phyloP scores from a whole-genome alignment of 2,113 vertebrate genomes.

The Triplophysa dalaica region DNA sequence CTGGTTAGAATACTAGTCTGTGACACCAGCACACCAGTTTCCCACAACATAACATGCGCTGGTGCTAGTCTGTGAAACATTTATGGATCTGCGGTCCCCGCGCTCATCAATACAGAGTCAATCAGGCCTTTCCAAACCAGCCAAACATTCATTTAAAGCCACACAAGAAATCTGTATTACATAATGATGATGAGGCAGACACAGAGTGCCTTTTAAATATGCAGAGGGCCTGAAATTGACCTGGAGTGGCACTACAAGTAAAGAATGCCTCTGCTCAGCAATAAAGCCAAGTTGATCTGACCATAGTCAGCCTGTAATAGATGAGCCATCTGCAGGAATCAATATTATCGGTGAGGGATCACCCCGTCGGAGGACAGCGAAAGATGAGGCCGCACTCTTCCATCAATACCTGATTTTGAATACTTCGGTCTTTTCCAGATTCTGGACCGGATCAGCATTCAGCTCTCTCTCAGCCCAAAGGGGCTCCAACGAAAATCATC shows the following conservation, averaged over 20 bases:
- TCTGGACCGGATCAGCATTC: conserved; percentile 51
- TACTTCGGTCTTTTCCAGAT: conserved; percentile 25
- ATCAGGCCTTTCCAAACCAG: conserved; percentile 27
- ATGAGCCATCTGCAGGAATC: conserved; percentile 67
- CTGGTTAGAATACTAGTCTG: neutral
- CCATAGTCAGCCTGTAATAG: conserved; percentile 71
- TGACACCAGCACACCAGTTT: neutral
- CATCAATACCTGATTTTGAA: conserved; percentile 55
- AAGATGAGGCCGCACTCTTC: conserved; percentile 55
- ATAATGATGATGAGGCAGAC: conserved; percentile 64
- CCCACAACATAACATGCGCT: too few relatives aligned
- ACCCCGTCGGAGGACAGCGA: conserved; percentile 59
- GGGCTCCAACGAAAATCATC: conserved; percentile 18
- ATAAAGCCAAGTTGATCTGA: conserved; percentile 70
- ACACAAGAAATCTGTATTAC: conserved; percentile 56
- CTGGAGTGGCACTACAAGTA: conserved; percentile 56
- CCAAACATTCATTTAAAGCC: conserved; percentile 41
- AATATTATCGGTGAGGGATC: conserved; percentile 76
- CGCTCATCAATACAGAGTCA: conserved; percentile 37
- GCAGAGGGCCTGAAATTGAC: conserved; percentile 61
- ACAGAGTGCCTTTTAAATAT: conserved; percentile 61
- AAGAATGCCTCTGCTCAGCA: conserved; percentile 72
- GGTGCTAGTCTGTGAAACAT: conserved; percentile 3
- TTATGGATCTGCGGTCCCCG: neutral
- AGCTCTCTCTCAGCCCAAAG: conserved; percentile 33